A percentile compares a stretch with the other conserved stretches of the same genome.
These are phyloP conservation scores for Diabrotica virgifera DNA, from an alignment of 1,140 invertebrate genomes.

Conservation along the genomic window DNA sequence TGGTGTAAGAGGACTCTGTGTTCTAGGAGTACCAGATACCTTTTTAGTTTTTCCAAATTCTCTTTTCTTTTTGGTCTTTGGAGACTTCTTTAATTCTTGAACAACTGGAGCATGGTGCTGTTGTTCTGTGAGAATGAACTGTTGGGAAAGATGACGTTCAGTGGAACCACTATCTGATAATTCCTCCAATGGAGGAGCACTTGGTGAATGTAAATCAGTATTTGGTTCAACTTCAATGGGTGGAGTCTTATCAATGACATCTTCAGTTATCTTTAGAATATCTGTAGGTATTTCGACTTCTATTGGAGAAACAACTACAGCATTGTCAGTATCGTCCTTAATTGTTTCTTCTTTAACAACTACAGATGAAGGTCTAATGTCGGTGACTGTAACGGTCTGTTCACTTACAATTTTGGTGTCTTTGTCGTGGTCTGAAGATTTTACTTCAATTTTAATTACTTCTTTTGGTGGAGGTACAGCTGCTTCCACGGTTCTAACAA, in stretches of 20 bases:
- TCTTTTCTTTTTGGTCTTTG: slow-evolving; percentile 23
- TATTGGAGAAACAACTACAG: too few species aligned
- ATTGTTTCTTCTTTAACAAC: slow-evolving; percentile 4
- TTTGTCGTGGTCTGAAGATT: neutral
- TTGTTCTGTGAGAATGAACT: slow-evolving; percentile 27
- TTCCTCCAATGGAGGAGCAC: slow-evolving; percentile 26
- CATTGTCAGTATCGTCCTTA: neutral
- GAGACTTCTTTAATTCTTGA: slow-evolving; percentile 14
- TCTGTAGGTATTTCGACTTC: too few species aligned
- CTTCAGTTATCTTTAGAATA: too few species aligned
- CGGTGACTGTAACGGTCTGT: neutral
- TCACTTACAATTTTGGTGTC: neutral
- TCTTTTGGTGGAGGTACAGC: neutral
- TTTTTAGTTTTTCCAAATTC: slow-evolving; percentile 23
- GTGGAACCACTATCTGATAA: slow-evolving; percentile 12
- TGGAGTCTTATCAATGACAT: too few species aligned
- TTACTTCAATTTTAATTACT: neutral
- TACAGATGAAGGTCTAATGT: neutral
- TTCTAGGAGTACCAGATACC: slow-evolving; percentile 14
- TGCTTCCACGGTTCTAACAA: neutral
- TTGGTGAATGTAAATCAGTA: slow-evolving; percentile 14
- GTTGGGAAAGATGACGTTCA: slow-evolving; percentile 20
- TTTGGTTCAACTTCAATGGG: neutral
- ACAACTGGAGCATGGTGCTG: slow-evolving; percentile 10
- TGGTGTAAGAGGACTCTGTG: slow-evolving; percentile 14